Evolutionary conservation across 2,888 invertebrate genomes (phyloP).

Genomic region (Parnassius smintheus): DNA sequence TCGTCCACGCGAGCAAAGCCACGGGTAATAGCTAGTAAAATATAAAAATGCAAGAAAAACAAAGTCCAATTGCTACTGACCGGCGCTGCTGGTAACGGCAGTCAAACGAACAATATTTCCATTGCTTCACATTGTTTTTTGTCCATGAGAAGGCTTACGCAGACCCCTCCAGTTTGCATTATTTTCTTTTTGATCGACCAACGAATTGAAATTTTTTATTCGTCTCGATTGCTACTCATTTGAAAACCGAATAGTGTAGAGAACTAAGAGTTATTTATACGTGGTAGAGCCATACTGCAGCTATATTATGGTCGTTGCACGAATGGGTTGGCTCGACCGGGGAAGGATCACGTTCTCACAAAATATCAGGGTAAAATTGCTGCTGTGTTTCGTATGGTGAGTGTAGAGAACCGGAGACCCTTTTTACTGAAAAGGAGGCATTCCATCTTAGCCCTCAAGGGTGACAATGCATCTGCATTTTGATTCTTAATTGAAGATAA

Average conservation of each 20-base stretch:
- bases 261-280: constrained; percentile 29
- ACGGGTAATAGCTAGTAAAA: too few relatives aligned
- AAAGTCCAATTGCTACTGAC: constrained; percentile 3
- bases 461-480: too few relatives aligned
- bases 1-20: too few relatives aligned
- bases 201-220: constrained; percentile 72
- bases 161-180: constrained; percentile 67
- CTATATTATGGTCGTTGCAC: too few relatives aligned
- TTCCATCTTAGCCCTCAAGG: too few relatives aligned
- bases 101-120: constrained; percentile 67
- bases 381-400: too few relatives aligned
- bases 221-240: constrained; percentile 56
- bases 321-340: too few relatives aligned
- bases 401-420: too few relatives aligned
- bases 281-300: too few relatives aligned
- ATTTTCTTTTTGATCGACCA: constrained; percentile 68
- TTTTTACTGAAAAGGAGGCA: too few relatives aligned
- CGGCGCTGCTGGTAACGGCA: constrained; percentile 33
- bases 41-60: constrained; percentile 3
- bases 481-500: background rate
- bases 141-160: constrained; percentile 70
- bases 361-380: too few relatives aligned
- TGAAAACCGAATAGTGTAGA: constrained; percentile 35
- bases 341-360: too few relatives aligned
- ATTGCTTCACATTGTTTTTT: constrained; percentile 69